phyloP scores from a whole-genome alignment of 2,888 invertebrate species.

The Hipparchia semele region DNA sequence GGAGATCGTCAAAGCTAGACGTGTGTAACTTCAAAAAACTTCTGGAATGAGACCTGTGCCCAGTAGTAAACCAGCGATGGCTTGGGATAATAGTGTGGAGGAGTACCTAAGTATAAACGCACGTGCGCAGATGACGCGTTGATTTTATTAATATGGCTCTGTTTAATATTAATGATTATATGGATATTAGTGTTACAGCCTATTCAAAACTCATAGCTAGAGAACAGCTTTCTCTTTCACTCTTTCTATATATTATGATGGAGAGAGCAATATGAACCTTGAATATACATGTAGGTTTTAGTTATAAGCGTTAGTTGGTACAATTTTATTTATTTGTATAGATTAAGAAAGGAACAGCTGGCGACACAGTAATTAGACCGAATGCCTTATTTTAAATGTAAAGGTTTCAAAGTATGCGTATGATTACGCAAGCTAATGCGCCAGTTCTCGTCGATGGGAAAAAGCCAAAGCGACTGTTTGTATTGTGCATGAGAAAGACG shows the following conservation, averaged over 20 bases:
- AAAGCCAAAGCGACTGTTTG: slow-evolving; percentile 16
- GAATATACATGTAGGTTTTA: too few relatives aligned
- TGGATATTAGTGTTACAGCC: background rate
- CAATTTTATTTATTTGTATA: too few relatives aligned
- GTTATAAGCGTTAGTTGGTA: too few relatives aligned
- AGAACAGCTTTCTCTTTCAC: background rate
- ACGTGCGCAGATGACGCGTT: slow-evolving; percentile 25
- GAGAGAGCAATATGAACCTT: too few relatives aligned
- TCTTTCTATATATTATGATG: too few relatives aligned
- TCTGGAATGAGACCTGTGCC: too few relatives aligned
- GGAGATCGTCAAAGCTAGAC: too few relatives aligned
- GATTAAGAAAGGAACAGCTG: background rate
- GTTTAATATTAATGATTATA: background rate
- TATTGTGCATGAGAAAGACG: slow-evolving; percentile 24
- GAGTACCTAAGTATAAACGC: slow-evolving; percentile 24
- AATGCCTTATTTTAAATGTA: background rate
- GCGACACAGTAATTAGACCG: background rate
- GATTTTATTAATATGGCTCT: slow-evolving; percentile 7
- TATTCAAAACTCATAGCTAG: background rate
- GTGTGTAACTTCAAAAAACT: too few relatives aligned
- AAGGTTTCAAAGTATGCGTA: slow-evolving; percentile 16
- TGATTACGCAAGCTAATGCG: slow-evolving; percentile 35
- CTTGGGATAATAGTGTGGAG: background rate
- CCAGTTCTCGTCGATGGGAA: slow-evolving; percentile 25
- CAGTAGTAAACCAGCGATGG: too few relatives aligned